phyloP scores from a whole-genome alignment of 2,797 vertebrate genomes.

The Mionectes olivaceus region DNA sequence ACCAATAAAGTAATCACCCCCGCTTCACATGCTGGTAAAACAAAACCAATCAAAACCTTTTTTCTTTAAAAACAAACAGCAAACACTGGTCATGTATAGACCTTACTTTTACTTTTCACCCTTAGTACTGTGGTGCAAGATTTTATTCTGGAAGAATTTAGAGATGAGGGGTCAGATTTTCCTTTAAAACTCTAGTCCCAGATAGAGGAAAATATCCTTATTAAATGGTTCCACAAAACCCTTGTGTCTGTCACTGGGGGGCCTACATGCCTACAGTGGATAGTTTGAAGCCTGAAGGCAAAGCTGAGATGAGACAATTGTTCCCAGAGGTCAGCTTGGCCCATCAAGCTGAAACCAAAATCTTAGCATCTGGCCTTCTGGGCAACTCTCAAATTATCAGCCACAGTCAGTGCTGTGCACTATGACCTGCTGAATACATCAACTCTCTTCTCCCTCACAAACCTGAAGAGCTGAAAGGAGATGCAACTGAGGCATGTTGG shows the following conservation, averaged over 20 bases:
- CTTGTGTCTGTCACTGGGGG: background rate
- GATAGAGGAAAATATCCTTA: background rate
- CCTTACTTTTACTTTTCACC: background rate
- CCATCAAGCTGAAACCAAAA: background rate
- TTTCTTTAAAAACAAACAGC: background rate
- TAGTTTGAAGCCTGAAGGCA: background rate
- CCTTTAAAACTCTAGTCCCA: background rate
- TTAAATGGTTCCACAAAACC: background rate
- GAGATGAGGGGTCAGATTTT: background rate
- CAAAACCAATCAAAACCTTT: accelerated
- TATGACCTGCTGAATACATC: background rate
- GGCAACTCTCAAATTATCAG: background rate
- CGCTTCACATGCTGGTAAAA: background rate
- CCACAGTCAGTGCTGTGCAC: background rate
- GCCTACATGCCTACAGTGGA: background rate
- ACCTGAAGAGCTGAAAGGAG: background rate
- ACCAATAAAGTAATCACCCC: background rate
- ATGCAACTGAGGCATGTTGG: background rate
- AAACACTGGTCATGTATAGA: background rate
- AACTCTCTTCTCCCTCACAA: background rate
- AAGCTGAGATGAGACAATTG: background rate
- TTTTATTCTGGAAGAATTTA: background rate
- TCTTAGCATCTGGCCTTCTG: background rate
- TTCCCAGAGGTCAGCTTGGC: background rate
- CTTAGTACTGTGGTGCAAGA: background rate